Conservation (phyloP, 1,140 invertebrate species). For the Drosophila tsacasi region DNA sequence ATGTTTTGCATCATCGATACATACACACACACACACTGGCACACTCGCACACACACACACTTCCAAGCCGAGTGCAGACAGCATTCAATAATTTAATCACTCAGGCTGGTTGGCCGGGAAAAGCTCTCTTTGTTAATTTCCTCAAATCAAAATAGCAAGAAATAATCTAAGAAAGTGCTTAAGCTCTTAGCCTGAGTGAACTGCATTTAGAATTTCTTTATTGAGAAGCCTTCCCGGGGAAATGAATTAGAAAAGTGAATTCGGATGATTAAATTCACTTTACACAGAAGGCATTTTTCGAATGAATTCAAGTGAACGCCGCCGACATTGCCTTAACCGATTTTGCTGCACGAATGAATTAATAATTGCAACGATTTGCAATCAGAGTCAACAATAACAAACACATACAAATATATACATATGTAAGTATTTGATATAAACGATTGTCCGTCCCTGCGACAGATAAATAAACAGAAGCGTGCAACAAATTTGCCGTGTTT, state of each 20-base stretch:
- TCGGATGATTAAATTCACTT: slow-evolving; percentile 2
- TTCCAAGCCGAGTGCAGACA: slow-evolving; percentile 16
- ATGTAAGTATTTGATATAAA: neutral
- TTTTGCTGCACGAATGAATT: slow-evolving; percentile 10
- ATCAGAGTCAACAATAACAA: slow-evolving; percentile 34
- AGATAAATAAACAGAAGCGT: slow-evolving; percentile 11
- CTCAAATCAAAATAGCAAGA: slow-evolving; percentile 23
- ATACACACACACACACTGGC: slow-evolving; percentile 18
- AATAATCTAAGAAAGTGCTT: slow-evolving; percentile 74
- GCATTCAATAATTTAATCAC: slow-evolving; percentile 73
- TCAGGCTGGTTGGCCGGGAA: slow-evolving; percentile 24
- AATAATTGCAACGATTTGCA: slow-evolving; percentile 37
- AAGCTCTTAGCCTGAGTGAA: slow-evolving; percentile 17
- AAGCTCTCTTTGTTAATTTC: slow-evolving; percentile 38
- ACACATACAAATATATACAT: neutral
- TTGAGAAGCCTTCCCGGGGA: neutral
- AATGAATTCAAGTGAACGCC: slow-evolving; percentile 8
- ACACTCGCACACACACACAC: slow-evolving; percentile 12
- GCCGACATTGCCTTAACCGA: neutral
- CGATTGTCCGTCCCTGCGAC: neutral
- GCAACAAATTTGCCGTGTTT: slow-evolving; percentile 28
- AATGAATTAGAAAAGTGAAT: slow-evolving; percentile 15
- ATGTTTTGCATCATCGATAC: slow-evolving; percentile 81
- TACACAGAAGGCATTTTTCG: neutral
- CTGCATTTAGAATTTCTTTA: slow-evolving; percentile 7